Conservation (phyloP, 2,113 vertebrate species). For the Rhombomys opimus region DNA sequence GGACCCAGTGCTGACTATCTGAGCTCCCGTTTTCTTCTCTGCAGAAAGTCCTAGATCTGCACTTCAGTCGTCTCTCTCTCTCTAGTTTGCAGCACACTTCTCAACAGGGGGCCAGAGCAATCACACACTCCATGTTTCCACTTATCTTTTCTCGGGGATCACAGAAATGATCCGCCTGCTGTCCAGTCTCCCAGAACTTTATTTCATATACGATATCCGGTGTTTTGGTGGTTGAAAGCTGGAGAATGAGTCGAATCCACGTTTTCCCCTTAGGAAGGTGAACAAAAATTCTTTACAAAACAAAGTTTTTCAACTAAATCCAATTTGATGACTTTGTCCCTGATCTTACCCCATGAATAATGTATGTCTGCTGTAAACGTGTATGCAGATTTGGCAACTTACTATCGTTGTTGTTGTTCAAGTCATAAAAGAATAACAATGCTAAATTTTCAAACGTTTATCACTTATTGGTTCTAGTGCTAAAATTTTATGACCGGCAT, state of each 20-base stretch:
- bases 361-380: not conserved
- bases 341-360: constrained; percentile 12
- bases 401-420: not conserved
- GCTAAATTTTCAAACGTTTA: not conserved
- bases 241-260: not conserved
- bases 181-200: not conserved
- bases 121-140: rapidly evolving
- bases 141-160: not conserved
- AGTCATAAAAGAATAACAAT: constrained; percentile 13
- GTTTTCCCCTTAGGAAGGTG: not conserved
- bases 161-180: not conserved
- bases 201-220: not conserved
- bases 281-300: constrained; percentile 10
- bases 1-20: not conserved
- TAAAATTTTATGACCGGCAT: not conserved
- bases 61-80: no score
- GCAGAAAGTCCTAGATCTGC: not conserved
- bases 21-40: not conserved
- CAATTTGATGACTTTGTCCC: not conserved
- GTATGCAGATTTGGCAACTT: not conserved
- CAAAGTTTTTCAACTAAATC: constrained; percentile 1
- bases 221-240: not conserved
- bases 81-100: not conserved
- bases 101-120: not conserved
- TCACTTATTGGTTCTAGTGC: not conserved